Base-by-base conservation (phyloP, 2,888 invertebrate genomes). In the Ormyrus pomaceus region DNA sequence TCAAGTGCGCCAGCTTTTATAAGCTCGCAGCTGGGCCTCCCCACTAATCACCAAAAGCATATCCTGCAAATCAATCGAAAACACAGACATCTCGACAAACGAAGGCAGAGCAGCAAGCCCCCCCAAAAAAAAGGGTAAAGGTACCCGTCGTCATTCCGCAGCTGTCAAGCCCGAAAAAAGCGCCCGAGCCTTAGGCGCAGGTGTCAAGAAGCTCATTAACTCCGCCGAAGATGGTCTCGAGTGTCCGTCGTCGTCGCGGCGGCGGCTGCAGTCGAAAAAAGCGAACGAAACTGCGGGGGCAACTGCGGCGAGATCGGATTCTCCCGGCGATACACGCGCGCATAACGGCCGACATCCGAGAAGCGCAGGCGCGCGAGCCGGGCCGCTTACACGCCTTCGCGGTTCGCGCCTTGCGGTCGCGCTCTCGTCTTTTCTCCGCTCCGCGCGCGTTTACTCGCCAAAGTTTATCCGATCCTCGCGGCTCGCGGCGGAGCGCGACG, bases 181-280 rank as follows among this genome's bases (percentile, higher is more conserved):
- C 34, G 34, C 34, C 34, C 34, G 34, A 34, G 34, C 34, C 34
- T 34, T 34, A 34, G 62, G 62, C 53, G 45, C 71, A 71, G 61
- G 51, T 71, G 71, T 5, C 19, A 61, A 56, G 6, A 53, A 8
- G 61, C 45, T 61, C 61, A 51, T 71, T 71, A 61, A 70, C 11
- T 55, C 68, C 53, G 55, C 55, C 55, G 45, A 55, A 55, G 11
- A 56, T 6, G 13, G 11, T 58, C 13, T 69, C 48, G 58, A 58
- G 58, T 69, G 11, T 58, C 56, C 6, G 34, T 70, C 45, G 53
- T 6, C 34, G 34, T 34, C 34, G 34, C 1, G 2, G 34, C 4
- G 3, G 34, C 34, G 8, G 8, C 53, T 3, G n/a, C 56, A 56
- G 56, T 4, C 13, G 56, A 56, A 56, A 56, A 56, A 11, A 56